Evolutionary conservation across 1,140 invertebrate genomes (phyloP), one percentile per base, ranked within the genome.

Genomic region (Muscidifurax raptorellus): DNA sequence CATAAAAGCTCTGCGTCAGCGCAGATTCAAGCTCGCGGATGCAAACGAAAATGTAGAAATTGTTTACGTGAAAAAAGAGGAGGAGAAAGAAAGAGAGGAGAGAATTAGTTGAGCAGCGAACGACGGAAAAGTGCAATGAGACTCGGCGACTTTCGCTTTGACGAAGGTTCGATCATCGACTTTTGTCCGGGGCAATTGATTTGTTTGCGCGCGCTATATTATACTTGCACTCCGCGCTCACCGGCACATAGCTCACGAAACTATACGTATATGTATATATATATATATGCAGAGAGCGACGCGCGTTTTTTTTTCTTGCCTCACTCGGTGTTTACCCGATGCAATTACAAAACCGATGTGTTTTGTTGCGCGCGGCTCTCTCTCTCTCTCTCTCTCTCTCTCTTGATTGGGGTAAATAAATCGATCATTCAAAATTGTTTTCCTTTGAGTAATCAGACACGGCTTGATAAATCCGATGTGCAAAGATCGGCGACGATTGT

Each of bases 331-430:
- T 82, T 75, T 82, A 75, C 80, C 32, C 22, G 52, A 64, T 66
- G 72, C 52, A 82, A 82, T 75, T 76, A 75, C 32, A 12, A 76
- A 44, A 59, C 22, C 5, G 22, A 66, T 66, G 12, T 9, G 9
- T 40, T 10, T n/a, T n/a, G n/a, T n/a, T n/a, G n/a, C n/a, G n/a
- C n/a, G n/a, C n/a, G n/a, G n/a, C n/a, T n/a, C n/a, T n/a, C n/a
- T n/a, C n/a, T n/a, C n/a, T n/a, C 36, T 40, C 36, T 40, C 5
- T 9, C 36, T 7, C 0, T 36, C 30, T 28, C 28, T 7, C 2
- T n/a, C 32, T 18, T 30, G 66, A 81, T 81, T 74, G 13, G 36
- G 52, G 36, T 59, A 81, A 81, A 81, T 81, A 81, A 81, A 81
- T 81, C 69, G 44, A 59, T 81, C 18, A 59, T 32, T 59, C 44